Conservation (phyloP, 1,140 invertebrate species). For the Brachionus calyciflorus region DNA sequence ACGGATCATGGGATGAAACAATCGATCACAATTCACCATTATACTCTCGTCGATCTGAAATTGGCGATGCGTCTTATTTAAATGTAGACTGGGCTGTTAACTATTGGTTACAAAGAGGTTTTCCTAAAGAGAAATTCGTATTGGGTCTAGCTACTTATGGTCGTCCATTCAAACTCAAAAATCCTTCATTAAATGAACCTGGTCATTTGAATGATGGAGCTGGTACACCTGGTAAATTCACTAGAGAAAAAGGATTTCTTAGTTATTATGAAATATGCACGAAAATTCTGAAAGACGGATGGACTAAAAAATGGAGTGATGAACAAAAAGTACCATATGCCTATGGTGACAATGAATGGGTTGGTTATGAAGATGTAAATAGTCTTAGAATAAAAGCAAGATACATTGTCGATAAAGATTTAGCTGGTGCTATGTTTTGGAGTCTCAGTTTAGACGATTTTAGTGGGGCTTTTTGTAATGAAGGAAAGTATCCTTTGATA, state of each 20-base stretch:
- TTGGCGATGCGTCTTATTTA: conserved; percentile 46
- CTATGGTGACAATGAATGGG: conserved; percentile 78
- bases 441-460: conserved; percentile 79
- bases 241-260: conserved; percentile 82
- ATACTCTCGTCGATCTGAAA: conserved; percentile 51
- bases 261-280: conserved; percentile 91
- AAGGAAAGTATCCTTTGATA: conserved; percentile 54
- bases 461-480: conserved; percentile 51
- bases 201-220: conserved; percentile 73
- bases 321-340: conserved; percentile 88
- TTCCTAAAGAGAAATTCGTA: conserved; percentile 74
- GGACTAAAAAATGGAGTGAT: conserved; percentile 81
- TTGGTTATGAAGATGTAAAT: conserved; percentile 83
- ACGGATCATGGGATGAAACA: conserved; percentile 88
- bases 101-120: conserved; percentile 73
- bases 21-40: conserved; percentile 65
- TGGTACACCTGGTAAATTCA: conserved; percentile 67
- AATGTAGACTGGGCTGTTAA: conserved; percentile 51
- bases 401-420: conserved; percentile 86
- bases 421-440: conserved; percentile 93
- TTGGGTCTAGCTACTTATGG: conserved; percentile 84
- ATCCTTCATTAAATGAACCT: conserved; percentile 74
- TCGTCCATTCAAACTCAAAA: conserved; percentile 73
- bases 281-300: conserved; percentile 76
- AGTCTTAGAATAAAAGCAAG: conserved; percentile 83